Evolutionary conservation across 2,797 vertebrate genomes (phyloP).

Genomic region (Takifugu rubripes): DNA sequence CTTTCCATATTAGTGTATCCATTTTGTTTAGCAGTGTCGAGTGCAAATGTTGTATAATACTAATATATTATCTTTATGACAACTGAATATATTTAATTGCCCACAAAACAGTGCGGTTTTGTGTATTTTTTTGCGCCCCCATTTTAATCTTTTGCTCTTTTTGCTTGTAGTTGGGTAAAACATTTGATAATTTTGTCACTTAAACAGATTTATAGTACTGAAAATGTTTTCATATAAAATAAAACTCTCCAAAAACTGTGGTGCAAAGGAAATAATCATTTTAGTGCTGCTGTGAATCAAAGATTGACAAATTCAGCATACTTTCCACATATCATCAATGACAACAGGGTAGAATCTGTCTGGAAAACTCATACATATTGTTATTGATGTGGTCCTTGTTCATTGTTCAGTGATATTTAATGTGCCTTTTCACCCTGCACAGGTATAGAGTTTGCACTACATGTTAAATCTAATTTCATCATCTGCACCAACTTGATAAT

Average conservation of each 20-base stretch:
- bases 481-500: too few relatives aligned
- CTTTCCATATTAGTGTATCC: slow-evolving; percentile 84
- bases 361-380: too few relatives aligned
- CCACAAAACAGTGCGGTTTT: slow-evolving; percentile 87
- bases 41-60: slow-evolving; percentile 93
- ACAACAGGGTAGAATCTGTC: too few relatives aligned
- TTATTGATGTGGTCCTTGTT: too few relatives aligned
- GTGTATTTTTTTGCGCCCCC: slow-evolving; percentile 68
- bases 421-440: too few relatives aligned
- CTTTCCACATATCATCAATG: too few relatives aligned
- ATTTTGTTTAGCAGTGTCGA: slow-evolving; percentile 90
- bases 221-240: slow-evolving; percentile 78
- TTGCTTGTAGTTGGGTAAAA: slow-evolving; percentile 74
- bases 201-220: slow-evolving; percentile 66
- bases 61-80: slow-evolving; percentile 99
- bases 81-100: slow-evolving; percentile 99
- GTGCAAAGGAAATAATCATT: not conserved
- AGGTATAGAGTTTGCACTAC: too few relatives aligned
- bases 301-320: too few relatives aligned
- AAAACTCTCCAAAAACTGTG: slow-evolving; percentile 72
- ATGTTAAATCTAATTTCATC: too few relatives aligned
- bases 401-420: too few relatives aligned
- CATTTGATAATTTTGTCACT: slow-evolving; percentile 79
- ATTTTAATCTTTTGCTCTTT: slow-evolving; percentile 60
- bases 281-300: too few relatives aligned